These are phyloP conservation scores for Brotogeris chrysoptera DNA, from an alignment of 2,797 vertebrate species.

Conservation along the genomic window DNA sequence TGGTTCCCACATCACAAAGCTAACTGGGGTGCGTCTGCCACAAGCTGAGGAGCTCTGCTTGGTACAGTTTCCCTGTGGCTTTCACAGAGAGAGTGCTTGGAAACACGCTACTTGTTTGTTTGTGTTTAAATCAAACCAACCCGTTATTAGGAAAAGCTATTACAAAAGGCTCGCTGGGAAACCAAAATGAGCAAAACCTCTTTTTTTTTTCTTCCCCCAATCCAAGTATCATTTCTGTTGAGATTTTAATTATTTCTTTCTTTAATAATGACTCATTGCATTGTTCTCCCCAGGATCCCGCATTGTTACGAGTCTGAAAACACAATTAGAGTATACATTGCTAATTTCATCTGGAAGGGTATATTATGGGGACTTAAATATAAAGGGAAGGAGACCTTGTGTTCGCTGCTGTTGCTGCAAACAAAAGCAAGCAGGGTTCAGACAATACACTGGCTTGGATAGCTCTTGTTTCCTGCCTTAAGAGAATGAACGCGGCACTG, in stretches of 20 bases:
- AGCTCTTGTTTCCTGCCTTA: background rate
- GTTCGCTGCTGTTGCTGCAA: background rate
- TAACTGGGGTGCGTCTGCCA: background rate
- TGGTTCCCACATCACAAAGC: background rate
- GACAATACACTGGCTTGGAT: background rate
- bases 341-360: conserved; percentile 56
- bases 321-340: conserved; percentile 32
- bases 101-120: background rate
- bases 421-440: background rate
- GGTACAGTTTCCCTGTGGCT: background rate
- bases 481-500: background rate
- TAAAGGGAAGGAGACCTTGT: background rate
- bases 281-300: background rate
- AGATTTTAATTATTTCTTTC: conserved; percentile 47
- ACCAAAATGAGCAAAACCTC: background rate
- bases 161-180: background rate
- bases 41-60: background rate
- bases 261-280: background rate
- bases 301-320: conserved; percentile 4
- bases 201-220: background rate
- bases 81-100: background rate
- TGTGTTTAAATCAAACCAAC: background rate
- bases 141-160: background rate
- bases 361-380: conserved; percentile 8
- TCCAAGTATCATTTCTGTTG: conserved; percentile 6